Conservation (phyloP, 2,797 vertebrate species). For the Aphelocoma californica region DNA sequence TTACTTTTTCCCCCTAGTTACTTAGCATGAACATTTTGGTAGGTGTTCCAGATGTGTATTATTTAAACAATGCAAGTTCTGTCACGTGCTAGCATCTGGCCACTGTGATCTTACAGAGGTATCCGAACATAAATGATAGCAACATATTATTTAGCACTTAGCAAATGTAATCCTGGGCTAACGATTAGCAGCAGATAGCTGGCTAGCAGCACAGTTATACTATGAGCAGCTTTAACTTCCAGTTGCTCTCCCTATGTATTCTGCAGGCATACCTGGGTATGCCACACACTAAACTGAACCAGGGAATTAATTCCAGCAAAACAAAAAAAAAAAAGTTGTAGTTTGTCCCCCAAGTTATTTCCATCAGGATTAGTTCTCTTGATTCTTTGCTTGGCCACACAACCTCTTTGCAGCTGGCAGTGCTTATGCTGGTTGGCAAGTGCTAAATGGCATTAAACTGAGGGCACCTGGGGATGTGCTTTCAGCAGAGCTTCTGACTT, state of each 20-base stretch:
- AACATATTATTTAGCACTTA: background rate
- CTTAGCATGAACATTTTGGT: background rate
- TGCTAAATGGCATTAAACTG: background rate
- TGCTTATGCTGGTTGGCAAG: background rate
- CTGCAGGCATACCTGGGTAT: background rate
- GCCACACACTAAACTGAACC: background rate
- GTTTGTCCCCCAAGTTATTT: background rate
- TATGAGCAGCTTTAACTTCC: background rate
- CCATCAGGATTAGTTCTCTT: background rate
- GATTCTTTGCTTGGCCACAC: accelerated
- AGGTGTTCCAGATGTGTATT: background rate
- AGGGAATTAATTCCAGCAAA: background rate
- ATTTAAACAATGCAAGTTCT: background rate
- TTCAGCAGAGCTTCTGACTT: background rate
- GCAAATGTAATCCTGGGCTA: background rate
- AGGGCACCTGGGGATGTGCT: background rate
- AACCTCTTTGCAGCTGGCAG: background rate
- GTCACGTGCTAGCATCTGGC: background rate
- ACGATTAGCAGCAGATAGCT: background rate
- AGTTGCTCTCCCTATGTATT: background rate
- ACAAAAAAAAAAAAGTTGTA: background rate
- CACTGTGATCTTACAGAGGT: background rate
- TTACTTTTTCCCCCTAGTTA: background rate
- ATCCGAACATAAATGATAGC: background rate
- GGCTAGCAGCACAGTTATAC: background rate